A percentile compares a stretch with the other conserved stretches of the same genome.
phyloP scores from a whole-genome alignment of 2,888 invertebrate genomes.

The Tipula helvola region DNA sequence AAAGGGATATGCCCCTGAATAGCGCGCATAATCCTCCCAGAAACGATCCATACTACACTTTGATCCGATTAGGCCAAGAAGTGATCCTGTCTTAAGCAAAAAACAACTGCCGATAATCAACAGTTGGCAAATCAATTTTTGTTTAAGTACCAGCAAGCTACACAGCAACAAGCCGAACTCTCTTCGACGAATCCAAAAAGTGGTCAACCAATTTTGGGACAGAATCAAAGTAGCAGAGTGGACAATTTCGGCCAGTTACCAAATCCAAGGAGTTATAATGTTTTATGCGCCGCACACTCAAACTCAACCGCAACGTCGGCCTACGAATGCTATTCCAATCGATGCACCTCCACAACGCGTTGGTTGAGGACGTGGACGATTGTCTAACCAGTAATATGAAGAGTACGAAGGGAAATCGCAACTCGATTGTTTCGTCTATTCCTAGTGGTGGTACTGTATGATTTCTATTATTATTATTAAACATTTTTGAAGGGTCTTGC shows the following conservation, averaged over 20 bases:
- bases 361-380: conserved; percentile 10
- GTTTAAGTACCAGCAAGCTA: too few species aligned
- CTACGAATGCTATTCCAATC: conserved; percentile 77
- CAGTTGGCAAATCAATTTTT: too few species aligned
- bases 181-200: neutral
- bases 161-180: conserved; percentile 18
- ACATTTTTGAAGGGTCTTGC: too few species aligned
- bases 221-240: conserved; percentile 21
- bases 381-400: conserved; percentile 8
- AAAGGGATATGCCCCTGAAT: too few species aligned
- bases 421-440: conserved; percentile 17
- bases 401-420: conserved; percentile 18
- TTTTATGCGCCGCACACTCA: conserved; percentile 72
- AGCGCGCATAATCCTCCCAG: too few species aligned
- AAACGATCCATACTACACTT: too few species aligned
- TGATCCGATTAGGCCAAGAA: too few species aligned
- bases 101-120: too few species aligned
- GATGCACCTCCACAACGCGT: conserved; percentile 46
- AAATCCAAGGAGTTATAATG: conserved; percentile 48
- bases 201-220: neutral
- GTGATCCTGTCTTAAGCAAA: too few species aligned
- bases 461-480: too few species aligned
- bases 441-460: neutral
- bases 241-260: conserved; percentile 12
- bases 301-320: conserved; percentile 48